These are phyloP conservation scores for Ceyx margarethae DNA, from an alignment of 2,113 vertebrate genomes.

Conservation along the genomic window DNA sequence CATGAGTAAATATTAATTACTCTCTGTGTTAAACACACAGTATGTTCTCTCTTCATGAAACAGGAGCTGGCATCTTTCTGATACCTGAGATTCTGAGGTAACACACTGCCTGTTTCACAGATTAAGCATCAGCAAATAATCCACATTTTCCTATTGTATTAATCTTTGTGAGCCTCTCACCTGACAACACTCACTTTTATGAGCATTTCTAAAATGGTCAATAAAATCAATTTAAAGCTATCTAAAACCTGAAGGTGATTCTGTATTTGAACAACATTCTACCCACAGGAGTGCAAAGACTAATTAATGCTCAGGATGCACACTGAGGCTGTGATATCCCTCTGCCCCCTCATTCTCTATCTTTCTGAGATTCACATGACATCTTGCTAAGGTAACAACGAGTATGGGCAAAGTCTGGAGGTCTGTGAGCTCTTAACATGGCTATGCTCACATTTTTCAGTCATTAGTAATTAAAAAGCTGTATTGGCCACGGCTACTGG, in stretches of 20 bases:
- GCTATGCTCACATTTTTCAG: not conserved
- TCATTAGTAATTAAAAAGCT: not conserved
- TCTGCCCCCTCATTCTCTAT: not conserved
- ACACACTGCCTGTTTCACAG: not conserved
- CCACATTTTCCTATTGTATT: not conserved
- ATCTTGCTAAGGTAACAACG: not conserved
- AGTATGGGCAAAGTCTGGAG: not conserved
- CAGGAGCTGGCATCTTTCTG: not conserved
- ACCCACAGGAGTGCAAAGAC: not conserved
- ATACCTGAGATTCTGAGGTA: not conserved
- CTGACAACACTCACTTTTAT: fast-evolving
- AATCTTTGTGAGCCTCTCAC: not conserved
- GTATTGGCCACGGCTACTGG: not conserved
- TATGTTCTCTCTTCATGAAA: not conserved
- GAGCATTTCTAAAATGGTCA: not conserved
- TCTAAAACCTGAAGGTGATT: not conserved
- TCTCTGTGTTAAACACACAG: not conserved
- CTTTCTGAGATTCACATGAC: not conserved
- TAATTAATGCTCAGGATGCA: not conserved
- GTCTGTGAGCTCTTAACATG: not conserved
- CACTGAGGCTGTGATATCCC: not conserved
- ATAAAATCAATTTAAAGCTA: not conserved
- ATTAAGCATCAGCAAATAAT: not conserved
- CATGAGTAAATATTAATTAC: not conserved
- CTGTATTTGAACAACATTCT: not conserved